These are phyloP conservation scores for Terebella lapidaria DNA, from an alignment of 2,888 invertebrate genomes.

Conservation along the genomic window DNA sequence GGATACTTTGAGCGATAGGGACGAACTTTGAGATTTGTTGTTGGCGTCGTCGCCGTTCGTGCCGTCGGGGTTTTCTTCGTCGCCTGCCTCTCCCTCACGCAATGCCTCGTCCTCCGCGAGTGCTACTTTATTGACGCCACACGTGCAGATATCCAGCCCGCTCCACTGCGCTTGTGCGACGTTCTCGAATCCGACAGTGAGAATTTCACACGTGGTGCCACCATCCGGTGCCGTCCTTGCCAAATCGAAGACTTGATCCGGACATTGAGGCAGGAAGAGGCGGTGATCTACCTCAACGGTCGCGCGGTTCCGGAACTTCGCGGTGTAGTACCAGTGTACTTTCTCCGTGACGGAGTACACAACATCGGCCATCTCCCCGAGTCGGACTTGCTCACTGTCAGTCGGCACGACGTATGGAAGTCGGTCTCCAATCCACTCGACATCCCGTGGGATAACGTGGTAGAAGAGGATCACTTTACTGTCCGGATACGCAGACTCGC, in stretches of 20 bases:
- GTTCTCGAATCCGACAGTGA: constrained; percentile 9
- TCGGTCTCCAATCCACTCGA: constrained; percentile 12
- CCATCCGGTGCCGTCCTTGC: neutral
- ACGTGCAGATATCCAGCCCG: constrained; percentile 24
- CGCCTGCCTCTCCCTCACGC: too few relatives aligned
- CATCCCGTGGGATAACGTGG: constrained; percentile 24
- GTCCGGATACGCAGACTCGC: constrained; percentile 12
- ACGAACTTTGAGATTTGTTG: neutral
- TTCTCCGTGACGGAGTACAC: constrained; percentile 27
- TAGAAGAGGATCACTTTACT: constrained; percentile 24
- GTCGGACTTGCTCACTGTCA: constrained; percentile 14
- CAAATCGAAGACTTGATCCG: constrained; percentile 18
- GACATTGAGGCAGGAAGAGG: constrained; percentile 21
- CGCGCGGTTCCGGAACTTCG: constrained; percentile 23
- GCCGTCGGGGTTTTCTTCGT: neutral
- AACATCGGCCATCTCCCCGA: constrained; percentile 20
- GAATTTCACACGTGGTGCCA: constrained; percentile 2
- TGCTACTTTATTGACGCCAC: constrained; percentile 20
- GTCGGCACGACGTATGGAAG: constrained; percentile 15
- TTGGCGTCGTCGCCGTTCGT: neutral
- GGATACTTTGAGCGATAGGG: neutral
- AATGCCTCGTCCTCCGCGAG: neutral
- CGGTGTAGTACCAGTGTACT: constrained; percentile 22
- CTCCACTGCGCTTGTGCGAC: constrained; percentile 9
- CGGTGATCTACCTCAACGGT: constrained; percentile 19